These are phyloP conservation scores for Archivesica marissinica DNA, from an alignment of 1,140 invertebrate genomes.

Conservation along the genomic window DNA sequence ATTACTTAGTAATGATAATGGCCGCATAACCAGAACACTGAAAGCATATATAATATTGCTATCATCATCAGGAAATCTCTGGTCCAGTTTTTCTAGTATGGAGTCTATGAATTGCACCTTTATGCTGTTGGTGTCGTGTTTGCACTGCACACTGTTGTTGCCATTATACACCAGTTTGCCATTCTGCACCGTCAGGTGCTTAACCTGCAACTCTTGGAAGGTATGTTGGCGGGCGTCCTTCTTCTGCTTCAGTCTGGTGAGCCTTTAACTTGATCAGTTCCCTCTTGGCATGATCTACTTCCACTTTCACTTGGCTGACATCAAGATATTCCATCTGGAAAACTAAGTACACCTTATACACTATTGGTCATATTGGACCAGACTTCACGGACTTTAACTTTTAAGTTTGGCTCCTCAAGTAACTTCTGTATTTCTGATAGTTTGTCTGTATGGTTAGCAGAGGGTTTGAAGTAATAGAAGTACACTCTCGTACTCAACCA, in stretches of 20 bases:
- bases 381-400: slow-evolving; percentile 46
- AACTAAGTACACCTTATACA: slow-evolving; percentile 30
- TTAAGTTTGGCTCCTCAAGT: slow-evolving; percentile 12
- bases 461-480: slow-evolving; percentile 36
- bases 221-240: neutral
- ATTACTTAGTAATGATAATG: neutral
- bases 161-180: slow-evolving; percentile 20
- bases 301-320: slow-evolving; percentile 16
- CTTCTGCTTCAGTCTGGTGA: neutral
- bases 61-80: slow-evolving; percentile 41
- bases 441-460: neutral
- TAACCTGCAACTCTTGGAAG: slow-evolving; percentile 1
- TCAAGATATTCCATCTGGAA: slow-evolving; percentile 49
- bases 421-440: neutral
- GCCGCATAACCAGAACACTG: slow-evolving; percentile 20
- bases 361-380: slow-evolving; percentile 15
- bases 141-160: neutral
- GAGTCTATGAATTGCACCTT: slow-evolving; percentile 22
- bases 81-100: slow-evolving; percentile 25
- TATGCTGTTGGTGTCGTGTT: slow-evolving; percentile 2
- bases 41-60: slow-evolving; percentile 41
- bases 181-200: slow-evolving; percentile 4
- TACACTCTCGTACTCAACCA: slow-evolving; percentile 24
- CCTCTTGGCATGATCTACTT: neutral
- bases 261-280: neutral